These are phyloP conservation scores for Gobiocypris rarus DNA, from an alignment of 2,113 vertebrate species.

Conservation along the genomic window DNA sequence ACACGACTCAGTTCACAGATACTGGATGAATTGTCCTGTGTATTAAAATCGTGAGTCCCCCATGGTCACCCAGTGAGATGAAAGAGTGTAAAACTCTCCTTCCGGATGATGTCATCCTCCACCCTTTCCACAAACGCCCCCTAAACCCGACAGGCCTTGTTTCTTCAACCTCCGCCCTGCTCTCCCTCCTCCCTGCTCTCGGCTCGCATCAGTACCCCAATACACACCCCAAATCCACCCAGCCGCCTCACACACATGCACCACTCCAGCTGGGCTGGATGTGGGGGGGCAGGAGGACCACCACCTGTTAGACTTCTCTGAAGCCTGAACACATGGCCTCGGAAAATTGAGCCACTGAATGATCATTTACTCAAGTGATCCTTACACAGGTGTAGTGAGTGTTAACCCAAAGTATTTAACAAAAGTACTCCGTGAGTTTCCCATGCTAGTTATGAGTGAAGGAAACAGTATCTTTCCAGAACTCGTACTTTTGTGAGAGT, in stretches of 20 bases:
- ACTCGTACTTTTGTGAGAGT: constrained; percentile 31
- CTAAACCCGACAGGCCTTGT: constrained; percentile 28
- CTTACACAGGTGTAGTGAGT: neutral
- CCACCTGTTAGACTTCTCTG: constrained; percentile 42
- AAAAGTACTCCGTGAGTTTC: neutral
- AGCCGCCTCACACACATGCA: constrained; percentile 32
- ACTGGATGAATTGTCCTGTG: constrained; percentile 44
- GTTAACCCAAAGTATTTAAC: neutral
- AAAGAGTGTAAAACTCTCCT: constrained; percentile 35
- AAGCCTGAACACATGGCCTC: constrained; percentile 6
- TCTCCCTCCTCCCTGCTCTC: constrained; percentile 8
- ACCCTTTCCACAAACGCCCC: constrained; percentile 33
- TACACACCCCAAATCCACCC: constrained; percentile 39
- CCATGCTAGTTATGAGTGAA: constrained; percentile 8
- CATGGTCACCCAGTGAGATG: constrained; percentile 45
- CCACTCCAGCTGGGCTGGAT: constrained; percentile 12
- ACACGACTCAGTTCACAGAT: constrained; percentile 67
- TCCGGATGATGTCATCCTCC: constrained; percentile 53
- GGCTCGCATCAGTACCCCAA: constrained; percentile 45
- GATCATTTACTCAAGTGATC: constrained; percentile 5
- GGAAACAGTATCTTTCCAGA: constrained; percentile 15
- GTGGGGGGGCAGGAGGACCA: constrained; percentile 9
- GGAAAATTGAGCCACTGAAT: constrained; percentile 2
- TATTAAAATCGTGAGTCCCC: constrained; percentile 32
- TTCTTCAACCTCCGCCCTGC: constrained; percentile 25